phyloP scores from a whole-genome alignment of 2,797 vertebrate genomes.

The Ataeniobius toweri region DNA sequence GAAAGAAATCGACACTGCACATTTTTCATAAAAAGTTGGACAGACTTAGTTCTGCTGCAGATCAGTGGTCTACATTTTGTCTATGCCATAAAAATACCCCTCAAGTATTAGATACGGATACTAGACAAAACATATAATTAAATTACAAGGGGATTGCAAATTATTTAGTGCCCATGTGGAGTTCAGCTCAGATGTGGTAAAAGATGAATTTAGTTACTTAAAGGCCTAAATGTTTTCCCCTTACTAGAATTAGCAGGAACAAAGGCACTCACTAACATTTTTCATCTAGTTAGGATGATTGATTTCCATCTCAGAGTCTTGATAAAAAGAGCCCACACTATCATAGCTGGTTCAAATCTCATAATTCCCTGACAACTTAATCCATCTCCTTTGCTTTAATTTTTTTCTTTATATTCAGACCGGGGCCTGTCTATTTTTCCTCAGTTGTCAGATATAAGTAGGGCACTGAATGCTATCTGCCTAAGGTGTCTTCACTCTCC shows the following conservation, averaged over 20 bases:
- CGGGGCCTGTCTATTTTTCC: constrained; percentile 26
- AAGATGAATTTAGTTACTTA: background rate
- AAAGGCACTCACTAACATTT: background rate
- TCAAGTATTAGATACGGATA: background rate
- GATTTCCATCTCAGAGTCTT: constrained; percentile 12
- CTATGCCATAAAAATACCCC: background rate
- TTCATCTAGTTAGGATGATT: background rate
- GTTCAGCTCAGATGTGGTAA: background rate
- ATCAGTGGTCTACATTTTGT: background rate
- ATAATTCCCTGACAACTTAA: background rate
- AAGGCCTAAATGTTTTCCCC: background rate
- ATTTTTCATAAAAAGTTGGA: background rate
- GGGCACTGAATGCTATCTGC: constrained; percentile 44
- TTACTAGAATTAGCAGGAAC: background rate
- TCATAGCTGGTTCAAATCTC: constrained; percentile 10
- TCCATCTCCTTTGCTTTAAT: background rate
- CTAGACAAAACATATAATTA: background rate
- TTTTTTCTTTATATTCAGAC: constrained; percentile 8
- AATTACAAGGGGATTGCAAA: background rate
- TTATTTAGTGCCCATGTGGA: background rate
- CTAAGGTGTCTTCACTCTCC: constrained; percentile 46
- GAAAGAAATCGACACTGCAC: background rate
- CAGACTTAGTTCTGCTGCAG: background rate
- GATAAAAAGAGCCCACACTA: constrained; percentile 1
- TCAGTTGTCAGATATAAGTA: constrained; percentile 51